These are phyloP conservation scores for Itoplectis maculator DNA, from an alignment of 2,888 invertebrate genomes.

Conservation along the genomic window DNA sequence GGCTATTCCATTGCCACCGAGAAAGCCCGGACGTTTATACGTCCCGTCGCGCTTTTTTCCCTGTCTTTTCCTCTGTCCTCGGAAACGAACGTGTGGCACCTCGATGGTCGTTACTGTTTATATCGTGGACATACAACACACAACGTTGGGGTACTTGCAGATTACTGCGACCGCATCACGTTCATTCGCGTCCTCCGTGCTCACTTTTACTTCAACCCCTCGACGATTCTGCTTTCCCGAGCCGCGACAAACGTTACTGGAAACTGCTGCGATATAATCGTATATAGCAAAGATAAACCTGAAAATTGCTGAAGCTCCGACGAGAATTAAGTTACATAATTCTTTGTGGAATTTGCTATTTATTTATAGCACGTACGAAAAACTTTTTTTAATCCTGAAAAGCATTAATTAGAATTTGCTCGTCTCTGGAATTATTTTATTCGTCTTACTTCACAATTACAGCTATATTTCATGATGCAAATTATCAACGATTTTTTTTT, in stretches of 20 bases:
- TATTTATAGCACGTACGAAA: too few relatives aligned
- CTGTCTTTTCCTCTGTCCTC: constrained; percentile 24
- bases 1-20: constrained; percentile 69
- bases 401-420: too few relatives aligned
- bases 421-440: too few relatives aligned
- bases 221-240: neutral
- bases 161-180: constrained; percentile 47
- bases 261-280: constrained; percentile 17
- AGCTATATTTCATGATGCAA: too few relatives aligned
- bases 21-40: constrained; percentile 46
- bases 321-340: neutral
- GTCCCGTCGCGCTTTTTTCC: constrained; percentile 10
- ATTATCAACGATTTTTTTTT: too few relatives aligned
- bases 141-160: constrained; percentile 28
- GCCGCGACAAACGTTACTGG: neutral
- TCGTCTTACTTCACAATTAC: too few relatives aligned
- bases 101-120: constrained; percentile 19
- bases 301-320: constrained; percentile 78
- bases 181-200: constrained; percentile 24
- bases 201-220: constrained; percentile 37
- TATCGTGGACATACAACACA: constrained; percentile 9
- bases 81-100: constrained; percentile 14
- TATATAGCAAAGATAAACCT: constrained; percentile 75
- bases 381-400: too few relatives aligned
- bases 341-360: neutral